A percentile compares a stretch with the other conserved stretches of the same genome.
phyloP scores from a whole-genome alignment of 2,888 invertebrate species.

The Habrosyne pyritoides region DNA sequence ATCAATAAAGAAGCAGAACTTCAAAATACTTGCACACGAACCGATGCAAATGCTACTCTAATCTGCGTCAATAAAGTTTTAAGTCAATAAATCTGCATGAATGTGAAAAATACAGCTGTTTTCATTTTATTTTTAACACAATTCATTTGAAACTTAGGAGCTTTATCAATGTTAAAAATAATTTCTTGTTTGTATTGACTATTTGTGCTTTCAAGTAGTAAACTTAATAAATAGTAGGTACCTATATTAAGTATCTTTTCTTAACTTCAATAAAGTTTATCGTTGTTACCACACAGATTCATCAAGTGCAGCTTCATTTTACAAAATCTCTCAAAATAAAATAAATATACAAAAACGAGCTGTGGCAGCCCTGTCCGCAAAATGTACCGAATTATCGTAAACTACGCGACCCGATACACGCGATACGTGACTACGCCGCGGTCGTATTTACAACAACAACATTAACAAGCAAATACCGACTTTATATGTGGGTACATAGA shows the following conservation, averaged over 20 bases:
- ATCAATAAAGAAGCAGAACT: not conserved
- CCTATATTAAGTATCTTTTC: too few species aligned
- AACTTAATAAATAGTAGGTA: too few species aligned
- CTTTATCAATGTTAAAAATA: too few species aligned
- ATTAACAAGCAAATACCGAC: not conserved
- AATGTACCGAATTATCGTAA: conserved; percentile 45
- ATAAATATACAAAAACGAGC: conserved; percentile 15
- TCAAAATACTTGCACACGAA: too few species aligned
- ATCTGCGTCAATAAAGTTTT: too few species aligned
- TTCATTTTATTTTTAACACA: too few species aligned
- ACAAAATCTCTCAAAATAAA: not conserved
- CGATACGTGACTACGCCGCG: conserved; percentile 35
- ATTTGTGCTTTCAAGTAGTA: too few species aligned
- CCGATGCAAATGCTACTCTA: not conserved
- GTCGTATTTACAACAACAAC: not conserved
- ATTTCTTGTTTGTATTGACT: too few species aligned
- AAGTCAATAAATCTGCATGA: too few species aligned
- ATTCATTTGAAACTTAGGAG: too few species aligned
- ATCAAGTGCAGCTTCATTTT: not conserved
- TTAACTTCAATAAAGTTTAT: too few species aligned
- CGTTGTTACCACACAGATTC: not conserved
- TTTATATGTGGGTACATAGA: not conserved
- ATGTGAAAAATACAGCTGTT: too few species aligned
- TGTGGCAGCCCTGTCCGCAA: conserved; percentile 33
- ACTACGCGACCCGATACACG: conserved; percentile 39